These are phyloP conservation scores for Danio jaintianensis DNA, from an alignment of 2,797 vertebrate genomes.

Conservation along the genomic window DNA sequence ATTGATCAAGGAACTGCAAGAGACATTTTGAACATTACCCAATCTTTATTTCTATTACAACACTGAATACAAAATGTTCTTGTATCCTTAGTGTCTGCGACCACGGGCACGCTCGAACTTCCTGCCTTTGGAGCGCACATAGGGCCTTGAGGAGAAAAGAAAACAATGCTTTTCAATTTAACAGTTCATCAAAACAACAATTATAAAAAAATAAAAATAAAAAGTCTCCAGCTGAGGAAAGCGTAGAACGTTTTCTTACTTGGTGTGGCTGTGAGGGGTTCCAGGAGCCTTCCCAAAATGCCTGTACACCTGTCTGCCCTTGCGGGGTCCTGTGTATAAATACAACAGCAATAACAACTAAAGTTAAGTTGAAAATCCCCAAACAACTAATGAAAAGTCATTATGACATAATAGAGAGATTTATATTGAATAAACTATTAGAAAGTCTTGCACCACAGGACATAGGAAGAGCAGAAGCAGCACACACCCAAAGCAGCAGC, in stretches of 20 bases:
- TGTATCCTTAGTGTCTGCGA: constrained; percentile 85
- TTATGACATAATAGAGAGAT: not conserved
- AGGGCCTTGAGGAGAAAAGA: constrained; percentile 74
- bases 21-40: constrained; percentile 31
- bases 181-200: not conserved
- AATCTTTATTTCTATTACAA: constrained; percentile 77
- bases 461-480: too few species aligned
- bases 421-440: not conserved
- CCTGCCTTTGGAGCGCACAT: constrained; percentile 85
- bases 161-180: not conserved
- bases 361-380: not conserved
- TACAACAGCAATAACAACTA: not conserved
- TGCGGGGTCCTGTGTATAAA: constrained; percentile 84
- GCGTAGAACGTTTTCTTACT: constrained; percentile 76
- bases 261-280: constrained; percentile 93
- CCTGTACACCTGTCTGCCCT: constrained; percentile 91
- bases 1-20: not conserved
- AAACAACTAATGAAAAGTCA: not conserved
- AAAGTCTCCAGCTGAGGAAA: not conserved
- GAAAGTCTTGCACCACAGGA: too few species aligned
- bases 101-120: constrained; percentile 87
- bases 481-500: too few species aligned
- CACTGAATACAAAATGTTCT: constrained; percentile 78
- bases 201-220: not conserved
- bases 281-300: constrained; percentile 93